phyloP scores from a whole-genome alignment of 1,140 invertebrate species.

The Solen grandis region DNA sequence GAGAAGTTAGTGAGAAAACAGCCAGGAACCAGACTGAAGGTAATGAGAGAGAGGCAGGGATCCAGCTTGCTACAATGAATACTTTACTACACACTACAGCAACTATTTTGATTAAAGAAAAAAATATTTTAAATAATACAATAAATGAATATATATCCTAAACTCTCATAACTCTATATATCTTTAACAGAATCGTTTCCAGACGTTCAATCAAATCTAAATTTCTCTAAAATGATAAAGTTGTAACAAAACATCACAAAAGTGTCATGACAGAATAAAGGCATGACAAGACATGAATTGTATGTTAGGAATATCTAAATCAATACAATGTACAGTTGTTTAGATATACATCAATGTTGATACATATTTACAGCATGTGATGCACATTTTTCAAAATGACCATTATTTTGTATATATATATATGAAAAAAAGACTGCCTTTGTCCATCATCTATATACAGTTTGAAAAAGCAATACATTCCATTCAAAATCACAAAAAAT shows the following conservation, averaged over 20 bases:
- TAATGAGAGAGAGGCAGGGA: no score
- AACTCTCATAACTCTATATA: conserved; percentile 47
- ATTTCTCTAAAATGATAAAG: conserved; percentile 53
- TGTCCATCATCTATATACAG: conserved; percentile 16
- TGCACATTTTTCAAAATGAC: no score
- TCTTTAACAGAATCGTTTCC: conserved; percentile 22
- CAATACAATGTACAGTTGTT: neutral
- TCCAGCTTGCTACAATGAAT: no score
- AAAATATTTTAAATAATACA: conserved; percentile 54
- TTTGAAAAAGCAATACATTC: conserved; percentile 6
- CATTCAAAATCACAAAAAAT: neutral
- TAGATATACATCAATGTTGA: conserved; percentile 36
- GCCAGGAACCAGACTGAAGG: no score
- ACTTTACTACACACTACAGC: conserved; percentile 20
- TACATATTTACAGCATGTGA: conserved; percentile 49
- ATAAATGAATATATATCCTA: conserved; percentile 50
- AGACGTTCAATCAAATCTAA: conserved; percentile 23
- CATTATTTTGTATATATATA: conserved; percentile 34
- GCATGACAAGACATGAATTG: neutral
- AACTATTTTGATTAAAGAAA: conserved; percentile 55
- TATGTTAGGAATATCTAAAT: neutral
- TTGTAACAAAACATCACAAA: conserved; percentile 49
- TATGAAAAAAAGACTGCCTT: conserved; percentile 26
- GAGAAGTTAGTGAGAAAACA: no score
- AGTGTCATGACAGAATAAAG: conserved; percentile 9